Conservation (phyloP, 2,113 vertebrate species). For the Morone chrysops region DNA sequence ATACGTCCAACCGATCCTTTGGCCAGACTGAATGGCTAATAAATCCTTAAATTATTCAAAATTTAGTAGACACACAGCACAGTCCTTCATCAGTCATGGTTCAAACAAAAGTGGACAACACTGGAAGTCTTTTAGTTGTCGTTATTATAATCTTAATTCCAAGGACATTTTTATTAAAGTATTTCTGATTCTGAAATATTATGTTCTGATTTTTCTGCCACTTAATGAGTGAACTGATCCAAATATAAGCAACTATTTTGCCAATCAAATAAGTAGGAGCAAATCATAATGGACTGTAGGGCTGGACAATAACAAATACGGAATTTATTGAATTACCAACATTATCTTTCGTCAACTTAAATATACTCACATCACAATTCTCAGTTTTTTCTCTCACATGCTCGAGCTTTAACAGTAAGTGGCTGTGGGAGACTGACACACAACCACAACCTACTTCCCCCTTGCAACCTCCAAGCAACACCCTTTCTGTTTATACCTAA, state of each 20-base stretch:
- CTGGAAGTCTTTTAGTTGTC: slow-evolving; percentile 2
- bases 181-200: too few relatives aligned
- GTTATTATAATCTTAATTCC: background rate
- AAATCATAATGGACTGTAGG: background rate
- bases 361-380: background rate
- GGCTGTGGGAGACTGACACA: slow-evolving; percentile 30
- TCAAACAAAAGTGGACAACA: slow-evolving; percentile 5
- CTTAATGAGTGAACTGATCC: background rate
- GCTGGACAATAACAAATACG: background rate
- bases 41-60: slow-evolving; percentile 1
- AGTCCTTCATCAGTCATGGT: background rate
- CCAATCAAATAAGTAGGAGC: background rate
- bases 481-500: slow-evolving; percentile 51
- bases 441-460: slow-evolving; percentile 50
- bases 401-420: background rate
- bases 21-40: background rate
- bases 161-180: slow-evolving; percentile 15
- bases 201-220: background rate
- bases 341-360: background rate
- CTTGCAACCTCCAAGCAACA: slow-evolving; percentile 26
- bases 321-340: background rate
- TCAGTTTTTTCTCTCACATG: background rate
- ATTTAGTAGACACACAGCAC: background rate
- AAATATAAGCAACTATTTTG: slow-evolving; percentile 17
- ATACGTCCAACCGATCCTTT: background rate